phyloP scores from a whole-genome alignment of 1,140 invertebrate species.

The Conopomorpha cramerella region DNA sequence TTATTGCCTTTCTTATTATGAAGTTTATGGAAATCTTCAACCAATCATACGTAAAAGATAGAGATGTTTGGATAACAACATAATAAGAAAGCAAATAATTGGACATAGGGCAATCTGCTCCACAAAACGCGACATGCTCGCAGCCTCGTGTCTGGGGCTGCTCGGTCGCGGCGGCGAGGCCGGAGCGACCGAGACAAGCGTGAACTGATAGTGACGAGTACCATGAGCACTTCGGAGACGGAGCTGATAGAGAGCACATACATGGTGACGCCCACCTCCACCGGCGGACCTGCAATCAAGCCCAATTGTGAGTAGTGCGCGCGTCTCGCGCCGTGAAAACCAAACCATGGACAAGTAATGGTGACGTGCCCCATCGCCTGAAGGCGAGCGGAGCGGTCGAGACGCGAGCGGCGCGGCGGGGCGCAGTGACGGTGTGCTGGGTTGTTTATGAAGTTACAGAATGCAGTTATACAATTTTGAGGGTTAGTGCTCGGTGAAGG shows the following conservation, averaged over 20 bases:
- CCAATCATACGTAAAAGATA: too few species aligned
- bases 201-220: constrained; percentile 61
- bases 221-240: constrained; percentile 96
- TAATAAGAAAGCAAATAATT: constrained; percentile 54
- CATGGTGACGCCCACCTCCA: constrained; percentile 95
- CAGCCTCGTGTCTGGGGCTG: constrained; percentile 47
- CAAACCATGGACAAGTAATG: constrained; percentile 55
- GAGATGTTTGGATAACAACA: constrained; percentile 18
- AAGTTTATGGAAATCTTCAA: constrained; percentile 15
- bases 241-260: constrained; percentile 97
- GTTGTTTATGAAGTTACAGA: too few species aligned
- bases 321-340: constrained; percentile 52
- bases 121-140: constrained; percentile 54
- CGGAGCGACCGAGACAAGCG: constrained; percentile 28
- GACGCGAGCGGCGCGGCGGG: too few species aligned
- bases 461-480: too few species aligned
- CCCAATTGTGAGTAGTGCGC: constrained; percentile 29
- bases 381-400: constrained; percentile 8
- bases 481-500: too few species aligned
- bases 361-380: constrained; percentile 48
- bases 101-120: constrained; percentile 44
- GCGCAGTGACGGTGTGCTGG: too few species aligned
- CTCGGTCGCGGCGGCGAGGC: constrained; percentile 33
- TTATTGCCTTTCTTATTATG: constrained; percentile 54
- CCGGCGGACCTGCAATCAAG: constrained; percentile 86